Percentiles rank a stretch among this genome's conserved stretches.
phyloP scores from a whole-genome alignment of 2,113 vertebrate species.

The Dermatemys mawii region DNA sequence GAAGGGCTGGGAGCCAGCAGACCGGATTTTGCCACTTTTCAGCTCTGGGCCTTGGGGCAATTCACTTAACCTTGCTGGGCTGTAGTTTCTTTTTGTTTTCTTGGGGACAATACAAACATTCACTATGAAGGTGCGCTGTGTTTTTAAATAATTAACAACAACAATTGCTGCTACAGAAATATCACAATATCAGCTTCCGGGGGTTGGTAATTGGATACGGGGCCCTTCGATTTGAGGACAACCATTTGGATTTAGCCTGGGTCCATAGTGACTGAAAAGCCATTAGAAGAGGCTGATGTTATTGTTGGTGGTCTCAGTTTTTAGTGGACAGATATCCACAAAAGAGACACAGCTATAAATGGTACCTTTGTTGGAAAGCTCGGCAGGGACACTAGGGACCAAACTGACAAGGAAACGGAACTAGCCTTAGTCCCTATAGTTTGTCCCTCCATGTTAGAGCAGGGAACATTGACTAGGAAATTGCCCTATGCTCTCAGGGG shows the following conservation, averaged over 20 bases:
- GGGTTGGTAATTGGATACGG: background rate
- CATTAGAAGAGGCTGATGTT: background rate
- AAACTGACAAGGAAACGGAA: background rate
- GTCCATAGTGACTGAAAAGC: background rate
- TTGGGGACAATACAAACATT: background rate
- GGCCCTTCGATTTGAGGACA: background rate
- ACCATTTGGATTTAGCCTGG: rapidly evolving
- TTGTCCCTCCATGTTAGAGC: background rate
- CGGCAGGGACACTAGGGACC: background rate
- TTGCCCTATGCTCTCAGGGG: background rate
- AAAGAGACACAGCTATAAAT: background rate
- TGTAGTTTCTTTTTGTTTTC: conserved; percentile 35
- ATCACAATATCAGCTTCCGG: background rate
- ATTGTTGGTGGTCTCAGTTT: background rate
- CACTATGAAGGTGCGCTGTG: background rate
- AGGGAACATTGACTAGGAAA: rapidly evolving
- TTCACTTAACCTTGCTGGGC: background rate
- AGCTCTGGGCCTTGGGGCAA: background rate
- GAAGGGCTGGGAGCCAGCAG: background rate
- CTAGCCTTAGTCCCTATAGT: background rate
- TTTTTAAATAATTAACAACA: conserved; percentile 39
- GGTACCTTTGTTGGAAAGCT: background rate
- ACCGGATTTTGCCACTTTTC: background rate
- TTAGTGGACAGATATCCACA: background rate
- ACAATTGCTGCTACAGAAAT: background rate